These are phyloP conservation scores for Ursus arctos DNA, from an alignment of 2,113 vertebrate genomes.

Conservation along the genomic window DNA sequence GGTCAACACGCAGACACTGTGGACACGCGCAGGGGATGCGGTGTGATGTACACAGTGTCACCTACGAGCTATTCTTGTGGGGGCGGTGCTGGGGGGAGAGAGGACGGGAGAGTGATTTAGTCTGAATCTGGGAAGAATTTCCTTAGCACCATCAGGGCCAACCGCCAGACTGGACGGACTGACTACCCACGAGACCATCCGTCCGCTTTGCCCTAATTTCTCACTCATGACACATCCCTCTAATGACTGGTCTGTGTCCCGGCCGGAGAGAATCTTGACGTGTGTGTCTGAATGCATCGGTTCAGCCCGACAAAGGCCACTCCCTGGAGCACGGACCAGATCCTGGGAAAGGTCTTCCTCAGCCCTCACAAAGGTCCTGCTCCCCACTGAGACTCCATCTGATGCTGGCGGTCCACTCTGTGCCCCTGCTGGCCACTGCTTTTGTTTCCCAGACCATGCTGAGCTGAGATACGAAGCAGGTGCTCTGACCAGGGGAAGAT, in stretches of 20 bases:
- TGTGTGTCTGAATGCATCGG: background rate
- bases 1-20: background rate
- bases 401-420: background rate
- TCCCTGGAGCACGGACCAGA: background rate
- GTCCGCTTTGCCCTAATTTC: background rate
- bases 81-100: background rate
- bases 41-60: background rate
- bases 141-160: background rate
- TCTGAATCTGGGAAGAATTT: background rate
- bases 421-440: background rate
- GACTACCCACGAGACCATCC: background rate
- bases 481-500: background rate
- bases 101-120: background rate
- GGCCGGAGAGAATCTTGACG: background rate
- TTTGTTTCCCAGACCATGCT: background rate
- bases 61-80: background rate
- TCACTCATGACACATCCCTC: background rate
- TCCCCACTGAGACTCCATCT: background rate
- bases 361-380: background rate
- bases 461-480: rapidly evolving
- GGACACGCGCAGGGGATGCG: rapidly evolving
- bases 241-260: background rate
- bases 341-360: background rate
- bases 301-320: background rate
- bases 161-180: background rate